Conservation (phyloP, 2,113 vertebrate species). For the Etia nguti region DNA sequence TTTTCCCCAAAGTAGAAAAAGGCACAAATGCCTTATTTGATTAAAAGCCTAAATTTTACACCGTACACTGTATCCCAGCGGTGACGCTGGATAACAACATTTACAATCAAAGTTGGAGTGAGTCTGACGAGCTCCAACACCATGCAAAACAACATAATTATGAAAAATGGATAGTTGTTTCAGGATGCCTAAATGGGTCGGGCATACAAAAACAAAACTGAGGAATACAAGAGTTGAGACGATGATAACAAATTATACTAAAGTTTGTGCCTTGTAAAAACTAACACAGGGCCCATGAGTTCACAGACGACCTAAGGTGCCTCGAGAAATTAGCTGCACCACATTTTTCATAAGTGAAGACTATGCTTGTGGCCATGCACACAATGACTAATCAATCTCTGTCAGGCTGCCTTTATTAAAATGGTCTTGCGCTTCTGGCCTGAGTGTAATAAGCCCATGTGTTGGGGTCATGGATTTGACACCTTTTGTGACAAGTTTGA, state of each 20-base stretch:
- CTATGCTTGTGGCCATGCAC: neutral
- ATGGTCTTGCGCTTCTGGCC: neutral
- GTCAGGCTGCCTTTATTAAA: neutral
- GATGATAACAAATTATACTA: neutral
- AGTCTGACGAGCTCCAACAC: neutral
- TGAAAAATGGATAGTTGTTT: neutral
- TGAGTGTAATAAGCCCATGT: neutral
- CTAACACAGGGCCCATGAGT: neutral
- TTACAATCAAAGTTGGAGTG: fast-evolving
- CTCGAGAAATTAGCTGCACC: neutral
- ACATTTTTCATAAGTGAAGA: fast-evolving
- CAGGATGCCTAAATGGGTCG: neutral
- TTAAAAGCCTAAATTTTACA: neutral
- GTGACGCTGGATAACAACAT: neutral
- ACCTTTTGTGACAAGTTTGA: neutral
- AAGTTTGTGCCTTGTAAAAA: neutral
- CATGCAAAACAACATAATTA: neutral
- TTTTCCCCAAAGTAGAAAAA: neutral
- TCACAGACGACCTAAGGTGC: neutral
- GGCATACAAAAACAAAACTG: neutral
- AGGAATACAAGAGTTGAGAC: neutral
- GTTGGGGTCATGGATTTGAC: neutral
- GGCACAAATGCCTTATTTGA: neutral
- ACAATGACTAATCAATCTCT: neutral
- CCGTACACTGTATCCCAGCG: fast-evolving